A percentile compares a stretch with the other conserved stretches of the same genome.
These are phyloP conservation scores for Accipiter virgatus DNA, from an alignment of 2,113 vertebrate genomes.

Conservation along the genomic window DNA sequence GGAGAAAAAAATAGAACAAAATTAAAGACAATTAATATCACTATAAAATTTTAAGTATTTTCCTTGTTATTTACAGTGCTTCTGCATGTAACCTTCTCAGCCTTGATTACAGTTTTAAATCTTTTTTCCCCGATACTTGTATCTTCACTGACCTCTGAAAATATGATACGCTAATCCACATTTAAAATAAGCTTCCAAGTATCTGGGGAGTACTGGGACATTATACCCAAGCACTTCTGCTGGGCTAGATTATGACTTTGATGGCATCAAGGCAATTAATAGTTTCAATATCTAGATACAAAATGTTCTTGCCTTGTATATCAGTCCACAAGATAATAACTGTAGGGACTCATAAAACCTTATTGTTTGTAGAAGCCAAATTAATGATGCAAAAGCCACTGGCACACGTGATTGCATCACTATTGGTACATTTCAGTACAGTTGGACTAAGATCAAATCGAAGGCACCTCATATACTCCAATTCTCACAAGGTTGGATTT, in stretches of 20 bases:
- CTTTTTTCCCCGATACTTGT: background rate
- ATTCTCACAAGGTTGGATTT: background rate
- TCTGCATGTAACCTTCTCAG: background rate
- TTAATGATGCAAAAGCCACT: slow-evolving; percentile 28
- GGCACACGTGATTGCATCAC: background rate
- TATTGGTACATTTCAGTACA: background rate
- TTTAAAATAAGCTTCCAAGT: slow-evolving; percentile 13
- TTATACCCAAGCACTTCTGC: background rate
- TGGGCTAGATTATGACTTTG: slow-evolving; percentile 12
- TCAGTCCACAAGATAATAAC: slow-evolving; percentile 7
- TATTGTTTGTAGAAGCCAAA: slow-evolving; percentile 1
- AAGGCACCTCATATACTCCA: background rate
- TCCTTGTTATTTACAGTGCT: background rate
- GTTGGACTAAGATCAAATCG: background rate
- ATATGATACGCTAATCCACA: background rate
- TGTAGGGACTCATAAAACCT: slow-evolving; percentile 20
- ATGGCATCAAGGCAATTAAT: slow-evolving; percentile 39
- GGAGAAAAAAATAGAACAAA: background rate
- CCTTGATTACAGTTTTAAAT: slow-evolving; percentile 13
- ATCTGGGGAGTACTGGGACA: background rate
- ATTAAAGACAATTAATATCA: background rate
- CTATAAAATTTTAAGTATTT: background rate
- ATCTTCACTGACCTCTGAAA: background rate
- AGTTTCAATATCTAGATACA: slow-evolving; percentile 48
- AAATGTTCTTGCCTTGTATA: background rate